Evolutionary conservation across 1,140 invertebrate genomes (phyloP).

Genomic region (Caenorhabditis briggsae): DNA sequence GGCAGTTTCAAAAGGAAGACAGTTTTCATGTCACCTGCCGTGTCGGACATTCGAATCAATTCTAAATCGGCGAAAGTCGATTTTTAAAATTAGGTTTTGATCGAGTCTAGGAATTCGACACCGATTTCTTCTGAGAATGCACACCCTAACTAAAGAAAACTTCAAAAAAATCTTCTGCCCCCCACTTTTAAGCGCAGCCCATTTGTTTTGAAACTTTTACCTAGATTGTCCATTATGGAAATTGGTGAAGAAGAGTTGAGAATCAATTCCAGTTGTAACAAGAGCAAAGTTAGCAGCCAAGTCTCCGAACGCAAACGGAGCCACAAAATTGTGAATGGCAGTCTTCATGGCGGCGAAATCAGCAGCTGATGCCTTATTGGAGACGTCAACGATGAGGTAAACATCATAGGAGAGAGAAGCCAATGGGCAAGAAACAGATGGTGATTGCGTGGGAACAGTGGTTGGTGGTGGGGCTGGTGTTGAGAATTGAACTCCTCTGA

Average conservation of each 20-base stretch:
- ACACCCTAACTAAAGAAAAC: too few relatives aligned
- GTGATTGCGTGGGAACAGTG: constrained; percentile 26
- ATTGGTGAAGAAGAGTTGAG: constrained; percentile 36
- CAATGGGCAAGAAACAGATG: constrained; percentile 39
- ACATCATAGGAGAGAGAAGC: constrained; percentile 26
- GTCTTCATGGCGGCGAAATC: constrained; percentile 45
- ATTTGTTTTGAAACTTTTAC: neutral
- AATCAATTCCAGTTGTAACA: constrained; percentile 36
- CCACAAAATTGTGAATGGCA: constrained; percentile 33
- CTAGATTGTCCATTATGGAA: constrained; percentile 47
- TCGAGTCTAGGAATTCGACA: too few relatives aligned
- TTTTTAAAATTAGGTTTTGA: too few relatives aligned
- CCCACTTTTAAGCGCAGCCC: too few relatives aligned
- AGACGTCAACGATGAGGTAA: constrained; percentile 47
- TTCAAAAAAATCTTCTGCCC: too few relatives aligned
- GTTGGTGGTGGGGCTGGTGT: constrained; percentile 11
- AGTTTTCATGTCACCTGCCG: too few relatives aligned
- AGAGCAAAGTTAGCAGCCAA: neutral
- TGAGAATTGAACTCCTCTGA: constrained; percentile 45
- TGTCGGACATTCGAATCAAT: too few relatives aligned
- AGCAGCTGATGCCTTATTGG: constrained; percentile 30
- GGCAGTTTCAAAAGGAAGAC: too few relatives aligned
- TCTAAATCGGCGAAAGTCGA: too few relatives aligned
- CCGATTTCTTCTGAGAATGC: too few relatives aligned
- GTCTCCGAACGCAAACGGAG: constrained; percentile 17